These are phyloP conservation scores for Cataglyphis rosenhaueri DNA, from an alignment of 2,888 invertebrate species.

Conservation along the genomic window DNA sequence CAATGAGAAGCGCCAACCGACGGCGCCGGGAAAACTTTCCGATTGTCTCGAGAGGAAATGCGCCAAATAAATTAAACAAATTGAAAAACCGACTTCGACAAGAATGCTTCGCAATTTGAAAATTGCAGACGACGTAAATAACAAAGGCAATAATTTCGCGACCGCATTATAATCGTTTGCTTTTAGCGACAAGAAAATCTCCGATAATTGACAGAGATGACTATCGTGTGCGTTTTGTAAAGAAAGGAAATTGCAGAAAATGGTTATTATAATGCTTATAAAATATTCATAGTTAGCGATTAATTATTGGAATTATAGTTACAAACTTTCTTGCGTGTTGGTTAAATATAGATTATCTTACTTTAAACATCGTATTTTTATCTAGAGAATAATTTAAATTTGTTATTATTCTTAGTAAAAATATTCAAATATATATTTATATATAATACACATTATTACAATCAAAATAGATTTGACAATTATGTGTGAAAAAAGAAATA, in stretches of 20 bases:
- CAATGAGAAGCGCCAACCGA: slow-evolving; percentile 52
- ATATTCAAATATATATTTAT: neutral
- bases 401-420: neutral
- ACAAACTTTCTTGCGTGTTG: neutral
- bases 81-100: slow-evolving; percentile 57
- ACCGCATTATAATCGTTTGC: slow-evolving; percentile 34
- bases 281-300: slow-evolving; percentile 6
- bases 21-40: slow-evolving; percentile 15
- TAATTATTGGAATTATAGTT: slow-evolving; percentile 23
- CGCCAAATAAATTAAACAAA: slow-evolving; percentile 62
- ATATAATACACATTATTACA: neutral
- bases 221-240: neutral
- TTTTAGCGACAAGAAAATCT: slow-evolving; percentile 34
- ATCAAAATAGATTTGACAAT: neutral
- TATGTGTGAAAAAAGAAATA: no score
- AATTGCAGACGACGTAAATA: slow-evolving; percentile 30
- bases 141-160: slow-evolving; percentile 45
- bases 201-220: slow-evolving; percentile 43
- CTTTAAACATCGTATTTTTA: neutral
- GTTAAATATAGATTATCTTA: neutral
- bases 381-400: neutral
- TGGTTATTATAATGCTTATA: neutral
- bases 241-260: slow-evolving; percentile 19
- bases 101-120: slow-evolving; percentile 24
- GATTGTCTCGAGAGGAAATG: slow-evolving; percentile 33